Conservation (phyloP, 2,888 invertebrate genomes). For the Apantesis nais region DNA sequence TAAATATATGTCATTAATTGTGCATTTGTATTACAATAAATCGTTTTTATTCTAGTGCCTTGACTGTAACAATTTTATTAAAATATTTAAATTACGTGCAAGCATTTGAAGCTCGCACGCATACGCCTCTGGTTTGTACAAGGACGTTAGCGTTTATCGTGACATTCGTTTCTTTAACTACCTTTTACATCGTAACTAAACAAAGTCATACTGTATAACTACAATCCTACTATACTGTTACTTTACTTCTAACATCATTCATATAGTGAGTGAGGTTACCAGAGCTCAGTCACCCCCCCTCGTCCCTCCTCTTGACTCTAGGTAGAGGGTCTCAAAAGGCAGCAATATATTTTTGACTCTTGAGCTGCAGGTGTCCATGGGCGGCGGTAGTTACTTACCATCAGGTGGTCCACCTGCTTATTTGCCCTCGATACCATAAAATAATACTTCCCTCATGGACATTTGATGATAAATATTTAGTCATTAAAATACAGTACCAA, state of each 20-base stretch:
- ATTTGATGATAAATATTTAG: not conserved
- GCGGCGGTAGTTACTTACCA: too few species aligned
- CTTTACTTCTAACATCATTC: not conserved
- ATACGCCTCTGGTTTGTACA: not conserved
- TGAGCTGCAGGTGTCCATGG: too few species aligned
- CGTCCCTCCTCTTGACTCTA: too few species aligned
- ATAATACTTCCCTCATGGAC: too few species aligned
- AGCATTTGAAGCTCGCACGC: not conserved
- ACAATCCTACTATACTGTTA: not conserved
- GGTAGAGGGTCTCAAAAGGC: too few species aligned
- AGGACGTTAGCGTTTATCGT: not conserved
- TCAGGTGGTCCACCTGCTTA: too few species aligned
- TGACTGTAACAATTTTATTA: not conserved
- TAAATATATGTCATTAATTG: not conserved
- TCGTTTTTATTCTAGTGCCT: too few species aligned
- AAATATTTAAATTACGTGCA: not conserved
- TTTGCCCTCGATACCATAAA: too few species aligned
- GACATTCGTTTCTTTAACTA: not conserved
- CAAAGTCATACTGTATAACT: not conserved
- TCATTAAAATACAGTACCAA: conserved; percentile 25
- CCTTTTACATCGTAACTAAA: not conserved
- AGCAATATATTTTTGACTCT: too few species aligned
- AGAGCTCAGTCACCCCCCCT: too few species aligned
- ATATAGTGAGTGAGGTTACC: too few species aligned
- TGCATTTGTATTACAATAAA: not conserved